A percentile compares a stretch with the other conserved stretches of the same genome.
These are phyloP conservation scores for Ctenoplectra terminalis DNA, from an alignment of 1,140 invertebrate genomes.

Conservation along the genomic window DNA sequence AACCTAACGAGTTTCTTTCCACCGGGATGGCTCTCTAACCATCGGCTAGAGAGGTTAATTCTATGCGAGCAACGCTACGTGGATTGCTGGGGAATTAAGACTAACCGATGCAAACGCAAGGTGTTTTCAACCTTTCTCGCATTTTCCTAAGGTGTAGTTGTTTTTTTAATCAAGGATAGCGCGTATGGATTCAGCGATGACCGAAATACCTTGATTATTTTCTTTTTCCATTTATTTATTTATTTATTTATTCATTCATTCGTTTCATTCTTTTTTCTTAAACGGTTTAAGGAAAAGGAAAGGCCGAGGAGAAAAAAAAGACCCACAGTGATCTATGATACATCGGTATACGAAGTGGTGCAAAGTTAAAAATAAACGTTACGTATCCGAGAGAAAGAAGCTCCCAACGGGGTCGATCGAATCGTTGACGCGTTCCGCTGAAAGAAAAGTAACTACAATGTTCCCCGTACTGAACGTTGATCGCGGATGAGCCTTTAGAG, in stretches of 20 bases:
- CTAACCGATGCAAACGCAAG: neutral
- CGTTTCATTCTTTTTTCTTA: no score
- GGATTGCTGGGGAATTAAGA: neutral
- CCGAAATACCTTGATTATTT: no score
- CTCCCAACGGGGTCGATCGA: constrained; percentile 15
- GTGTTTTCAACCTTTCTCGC: no score
- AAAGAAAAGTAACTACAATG: neutral
- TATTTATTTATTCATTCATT: no score
- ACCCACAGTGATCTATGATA: neutral
- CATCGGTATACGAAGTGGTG: neutral
- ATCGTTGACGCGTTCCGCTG: constrained; percentile 17
- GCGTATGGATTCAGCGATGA: no score
- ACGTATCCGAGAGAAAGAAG: neutral
- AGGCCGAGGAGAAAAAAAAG: neutral
- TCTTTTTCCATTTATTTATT: no score
- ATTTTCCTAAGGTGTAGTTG: no score
- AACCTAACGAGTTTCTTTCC: constrained; percentile 19
- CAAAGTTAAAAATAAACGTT: constrained; percentile 10
- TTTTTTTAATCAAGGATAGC: no score
- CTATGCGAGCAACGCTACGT: neutral
- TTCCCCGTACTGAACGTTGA: neutral
- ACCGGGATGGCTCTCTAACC: neutral
- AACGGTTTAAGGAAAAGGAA: no score
- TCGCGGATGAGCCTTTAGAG: neutral
- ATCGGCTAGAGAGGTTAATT: neutral